phyloP scores from a whole-genome alignment of 2,797 vertebrate species.

The Craterocephalus amniculus region DNA sequence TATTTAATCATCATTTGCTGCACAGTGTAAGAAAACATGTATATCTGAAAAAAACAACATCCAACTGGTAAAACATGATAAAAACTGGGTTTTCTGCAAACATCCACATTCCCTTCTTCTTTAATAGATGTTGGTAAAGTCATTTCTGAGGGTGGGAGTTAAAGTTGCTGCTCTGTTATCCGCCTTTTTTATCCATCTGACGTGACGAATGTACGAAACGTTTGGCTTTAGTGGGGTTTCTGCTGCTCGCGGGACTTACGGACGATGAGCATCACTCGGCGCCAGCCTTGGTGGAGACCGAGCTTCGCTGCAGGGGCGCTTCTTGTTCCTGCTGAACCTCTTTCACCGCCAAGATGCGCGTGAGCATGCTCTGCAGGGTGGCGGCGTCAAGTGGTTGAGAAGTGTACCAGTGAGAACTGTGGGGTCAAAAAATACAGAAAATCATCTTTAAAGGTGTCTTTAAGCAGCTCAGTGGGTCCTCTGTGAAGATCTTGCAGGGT shows the following conservation, averaged over 20 bases:
- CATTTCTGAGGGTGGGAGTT: not conserved
- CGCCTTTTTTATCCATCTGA: too few relatives aligned
- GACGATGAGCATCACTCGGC: not conserved
- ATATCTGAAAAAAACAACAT: not conserved
- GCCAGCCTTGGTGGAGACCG: constrained; percentile 33
- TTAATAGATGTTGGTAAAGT: constrained; percentile 37
- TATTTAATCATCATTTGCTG: too few relatives aligned
- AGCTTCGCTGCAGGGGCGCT: constrained; percentile 16
- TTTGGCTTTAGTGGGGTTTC: not conserved
- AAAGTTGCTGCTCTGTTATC: not conserved
- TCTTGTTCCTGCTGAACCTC: constrained; percentile 87
- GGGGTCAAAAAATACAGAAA: constrained; percentile 78
- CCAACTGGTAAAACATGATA: not conserved
- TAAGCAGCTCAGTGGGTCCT: too few relatives aligned
- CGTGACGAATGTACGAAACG: not conserved
- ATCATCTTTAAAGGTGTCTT: not conserved
- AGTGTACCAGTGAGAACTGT: constrained; percentile 94
- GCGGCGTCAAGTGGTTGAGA: constrained; percentile 87
- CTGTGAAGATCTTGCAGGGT: too few relatives aligned
- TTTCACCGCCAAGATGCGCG: constrained; percentile 91
- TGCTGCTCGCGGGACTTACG: too few relatives aligned
- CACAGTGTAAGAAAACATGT: too few relatives aligned
- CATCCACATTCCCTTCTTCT: constrained; percentile 20
- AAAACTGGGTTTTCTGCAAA: not conserved
- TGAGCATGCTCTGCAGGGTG: constrained; percentile 95